These are phyloP conservation scores for Cebus imitator DNA, from an alignment of 2,113 vertebrate species.

Conservation along the genomic window DNA sequence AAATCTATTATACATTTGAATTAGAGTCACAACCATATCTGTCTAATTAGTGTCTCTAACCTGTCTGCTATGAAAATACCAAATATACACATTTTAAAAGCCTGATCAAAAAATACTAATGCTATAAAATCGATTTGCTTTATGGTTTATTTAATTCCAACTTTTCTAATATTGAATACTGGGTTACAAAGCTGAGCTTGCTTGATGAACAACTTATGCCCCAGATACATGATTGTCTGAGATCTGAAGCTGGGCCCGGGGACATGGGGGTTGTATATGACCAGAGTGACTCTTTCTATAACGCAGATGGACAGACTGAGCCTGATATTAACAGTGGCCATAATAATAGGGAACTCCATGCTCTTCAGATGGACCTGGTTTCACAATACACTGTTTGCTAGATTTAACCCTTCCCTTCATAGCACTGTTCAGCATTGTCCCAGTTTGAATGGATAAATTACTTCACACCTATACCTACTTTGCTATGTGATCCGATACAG, in stretches of 20 bases:
- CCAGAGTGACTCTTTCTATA: background rate
- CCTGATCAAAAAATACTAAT: background rate
- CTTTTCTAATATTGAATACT: background rate
- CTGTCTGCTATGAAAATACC: background rate
- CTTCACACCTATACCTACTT: background rate
- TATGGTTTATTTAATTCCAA: background rate
- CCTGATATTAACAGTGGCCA: background rate
- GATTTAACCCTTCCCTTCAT: background rate
- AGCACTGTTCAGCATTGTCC: background rate
- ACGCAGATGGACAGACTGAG: background rate
- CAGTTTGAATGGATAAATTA: background rate
- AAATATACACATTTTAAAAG: background rate
- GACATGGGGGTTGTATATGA: background rate
- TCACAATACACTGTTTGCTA: background rate
- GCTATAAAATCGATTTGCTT: background rate
- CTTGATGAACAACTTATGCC: background rate
- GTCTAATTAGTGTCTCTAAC: background rate
- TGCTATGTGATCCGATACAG: background rate
- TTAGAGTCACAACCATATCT: constrained; percentile 25
- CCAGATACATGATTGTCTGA: background rate
- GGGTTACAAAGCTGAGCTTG: background rate
- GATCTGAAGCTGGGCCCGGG: background rate
- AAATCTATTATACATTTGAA: background rate
- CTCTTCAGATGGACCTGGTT: background rate
- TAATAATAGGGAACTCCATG: no score